Evolutionary conservation across 1,140 invertebrate species (phyloP), one percentile per base, ranked within the genome.

Genomic region (Conus betulinus): DNA sequence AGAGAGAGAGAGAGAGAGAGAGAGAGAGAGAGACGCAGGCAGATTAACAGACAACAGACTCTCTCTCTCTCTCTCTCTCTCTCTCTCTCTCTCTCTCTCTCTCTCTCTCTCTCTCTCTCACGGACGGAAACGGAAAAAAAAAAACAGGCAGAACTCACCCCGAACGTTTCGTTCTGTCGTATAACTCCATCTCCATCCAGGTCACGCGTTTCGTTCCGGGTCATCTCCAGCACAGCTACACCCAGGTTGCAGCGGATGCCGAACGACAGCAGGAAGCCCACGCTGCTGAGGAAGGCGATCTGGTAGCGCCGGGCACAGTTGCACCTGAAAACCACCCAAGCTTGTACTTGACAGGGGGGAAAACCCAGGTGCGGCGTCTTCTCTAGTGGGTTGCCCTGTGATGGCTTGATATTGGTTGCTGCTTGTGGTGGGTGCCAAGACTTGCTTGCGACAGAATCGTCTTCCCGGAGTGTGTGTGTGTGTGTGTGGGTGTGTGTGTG

Each of bases 221-320:
- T 95, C 96, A 97, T 97, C 90, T 97, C 96, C 67, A 99, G 96
- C 93, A 99, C 98, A 20, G 98, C 98, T 94, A 99, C 98, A 20
- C 98, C 98, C 97, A 99, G 98, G 95, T 99, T 99, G 89, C 95
- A 95, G 82, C 99, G 91, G 84, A 96, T 95, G 57, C 95, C 95
- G 84, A 96, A 96, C 53, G 95, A 95, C 84, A 96, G 93, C 74
- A 95, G 89, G 89, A 96, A 95, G 11, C 95, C 95, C n/a, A 95
- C 88, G 79, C 94, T 93, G 88, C 93, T 94, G 4, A 95, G 90
- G 53, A 94, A 87, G 0, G 95, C 95, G 17, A 95, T 91, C 88
- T 93, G 90, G 88, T 95, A 95, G 52, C 95, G 91, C 82, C 93
- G 91, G 17, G 91, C 90, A 67, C 91, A 90, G 67, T 92, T 88